These are phyloP conservation scores for Herpetotheres cachinnans DNA, from an alignment of 2,113 vertebrate genomes.

Conservation along the genomic window DNA sequence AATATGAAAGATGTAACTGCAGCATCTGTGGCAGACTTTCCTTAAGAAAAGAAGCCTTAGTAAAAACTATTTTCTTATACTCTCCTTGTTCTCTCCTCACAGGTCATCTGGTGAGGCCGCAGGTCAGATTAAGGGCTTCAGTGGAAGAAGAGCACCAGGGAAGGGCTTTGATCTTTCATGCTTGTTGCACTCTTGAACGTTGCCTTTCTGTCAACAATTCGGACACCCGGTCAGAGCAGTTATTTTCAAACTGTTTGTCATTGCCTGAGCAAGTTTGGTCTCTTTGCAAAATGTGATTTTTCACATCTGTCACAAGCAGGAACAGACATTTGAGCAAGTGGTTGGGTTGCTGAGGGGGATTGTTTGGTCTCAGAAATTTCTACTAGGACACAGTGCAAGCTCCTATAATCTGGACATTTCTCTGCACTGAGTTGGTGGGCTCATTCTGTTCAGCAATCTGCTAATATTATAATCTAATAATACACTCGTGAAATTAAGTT, in stretches of 20 bases:
- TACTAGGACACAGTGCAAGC: neutral
- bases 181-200: neutral
- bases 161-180: conserved; percentile 32
- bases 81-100: neutral
- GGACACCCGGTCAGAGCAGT: neutral
- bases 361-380: neutral
- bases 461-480: neutral
- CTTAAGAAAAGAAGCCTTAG: neutral
- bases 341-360: neutral
- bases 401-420: neutral
- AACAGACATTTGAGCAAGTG: neutral
- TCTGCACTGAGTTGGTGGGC: neutral
- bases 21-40: neutral
- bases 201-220: conserved; percentile 31
- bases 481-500: neutral
- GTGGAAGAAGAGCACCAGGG: neutral
- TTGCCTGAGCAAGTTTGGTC: neutral
- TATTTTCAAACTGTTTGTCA: conserved; percentile 44
- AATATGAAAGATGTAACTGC: neutral
- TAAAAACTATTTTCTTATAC: neutral
- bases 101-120: neutral
- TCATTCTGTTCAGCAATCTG: neutral
- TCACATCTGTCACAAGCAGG: neutral
- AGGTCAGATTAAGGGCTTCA: neutral
- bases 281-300: neutral